A percentile compares a stretch with the other conserved stretches of the same genome.
These are phyloP conservation scores for Harpagifer antarcticus DNA, from an alignment of 2,797 vertebrate species.

Conservation along the genomic window DNA sequence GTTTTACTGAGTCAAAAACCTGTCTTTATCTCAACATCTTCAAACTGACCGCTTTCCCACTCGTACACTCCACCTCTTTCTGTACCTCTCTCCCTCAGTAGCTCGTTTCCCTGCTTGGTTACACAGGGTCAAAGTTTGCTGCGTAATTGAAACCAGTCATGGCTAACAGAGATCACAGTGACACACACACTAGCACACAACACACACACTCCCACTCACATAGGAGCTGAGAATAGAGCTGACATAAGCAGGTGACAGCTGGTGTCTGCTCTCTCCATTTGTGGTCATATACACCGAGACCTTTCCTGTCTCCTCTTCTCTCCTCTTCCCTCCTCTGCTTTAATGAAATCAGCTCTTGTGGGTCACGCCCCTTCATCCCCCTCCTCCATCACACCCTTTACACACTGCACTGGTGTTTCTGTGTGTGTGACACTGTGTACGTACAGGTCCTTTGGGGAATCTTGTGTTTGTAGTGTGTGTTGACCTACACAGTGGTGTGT, in stretches of 20 bases:
- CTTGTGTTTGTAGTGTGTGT: constrained; percentile 78
- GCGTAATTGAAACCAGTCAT: constrained; percentile 80
- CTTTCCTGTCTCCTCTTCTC: constrained; percentile 54
- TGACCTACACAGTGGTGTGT: constrained; percentile 77
- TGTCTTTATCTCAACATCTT: constrained; percentile 30
- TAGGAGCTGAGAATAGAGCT: constrained; percentile 85
- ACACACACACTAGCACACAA: constrained; percentile 55
- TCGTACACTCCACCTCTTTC: constrained; percentile 23
- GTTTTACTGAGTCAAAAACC: constrained; percentile 1
- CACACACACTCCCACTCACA: constrained; percentile 60
- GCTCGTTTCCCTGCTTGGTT: constrained; percentile 72
- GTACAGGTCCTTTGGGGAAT: constrained; percentile 82
- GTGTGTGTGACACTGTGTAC: constrained; percentile 76
- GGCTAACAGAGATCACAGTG: constrained; percentile 72
- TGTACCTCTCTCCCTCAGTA: constrained; percentile 41
- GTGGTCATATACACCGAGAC: constrained; percentile 79
- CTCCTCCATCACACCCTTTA: constrained; percentile 66
- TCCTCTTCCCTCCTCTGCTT: constrained; percentile 37
- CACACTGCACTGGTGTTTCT: constrained; percentile 62
- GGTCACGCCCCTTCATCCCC: constrained; percentile 57
- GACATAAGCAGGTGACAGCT: constrained; percentile 92
- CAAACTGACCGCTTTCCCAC: neutral
- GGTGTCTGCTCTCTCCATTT: constrained; percentile 90
- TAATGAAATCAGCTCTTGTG: constrained; percentile 70
- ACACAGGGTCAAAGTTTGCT: constrained; percentile 85